Evolutionary conservation across 37 sponge, comb jelly and placozoan species (phyloP).

Genomic region (Oscarella lobularis): DNA sequence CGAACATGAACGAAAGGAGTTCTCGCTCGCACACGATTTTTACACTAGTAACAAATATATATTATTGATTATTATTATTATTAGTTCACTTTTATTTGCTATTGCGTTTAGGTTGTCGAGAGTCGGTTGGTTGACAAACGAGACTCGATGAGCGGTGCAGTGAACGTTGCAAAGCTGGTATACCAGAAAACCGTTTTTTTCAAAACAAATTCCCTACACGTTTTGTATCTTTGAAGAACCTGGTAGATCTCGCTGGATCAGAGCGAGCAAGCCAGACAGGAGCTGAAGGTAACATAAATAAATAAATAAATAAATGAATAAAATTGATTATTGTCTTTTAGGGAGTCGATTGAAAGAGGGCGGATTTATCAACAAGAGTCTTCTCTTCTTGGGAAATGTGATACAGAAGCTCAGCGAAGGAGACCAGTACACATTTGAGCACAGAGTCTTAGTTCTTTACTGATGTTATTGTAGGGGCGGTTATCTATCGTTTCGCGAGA

Average conservation of each 20-base stretch:
- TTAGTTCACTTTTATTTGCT: background rate
- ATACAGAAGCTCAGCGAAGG: conserved; percentile 69
- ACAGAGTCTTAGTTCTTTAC: background rate
- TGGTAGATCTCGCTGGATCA: conserved; percentile 94
- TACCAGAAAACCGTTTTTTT: too few species aligned
- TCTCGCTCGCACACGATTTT: conserved; percentile 77
- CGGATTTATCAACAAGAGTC: conserved; percentile 67
- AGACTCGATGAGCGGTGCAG: background rate
- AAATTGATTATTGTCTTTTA: conserved; percentile 7
- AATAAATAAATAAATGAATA: background rate
- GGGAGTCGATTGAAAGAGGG: conserved; percentile 74
- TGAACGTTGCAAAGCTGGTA: background rate
- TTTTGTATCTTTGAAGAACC: conserved; percentile 50
- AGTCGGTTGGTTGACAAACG: background rate
- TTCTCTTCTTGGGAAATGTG: conserved; percentile 65
- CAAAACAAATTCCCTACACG: too few species aligned
- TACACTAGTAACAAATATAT: background rate
- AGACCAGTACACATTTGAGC: conserved; percentile 13
- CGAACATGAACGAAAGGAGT: conserved; percentile 76
- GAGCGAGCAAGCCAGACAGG: conserved; percentile 56
- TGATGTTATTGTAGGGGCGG: background rate
- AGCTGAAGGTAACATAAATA: conserved; percentile 15
- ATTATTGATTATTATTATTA: background rate
- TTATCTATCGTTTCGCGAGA: conserved; percentile 58
- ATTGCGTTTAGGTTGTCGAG: background rate